These are phyloP conservation scores for Vollenhovia emeryi DNA, from an alignment of 1,140 invertebrate genomes.

Conservation along the genomic window DNA sequence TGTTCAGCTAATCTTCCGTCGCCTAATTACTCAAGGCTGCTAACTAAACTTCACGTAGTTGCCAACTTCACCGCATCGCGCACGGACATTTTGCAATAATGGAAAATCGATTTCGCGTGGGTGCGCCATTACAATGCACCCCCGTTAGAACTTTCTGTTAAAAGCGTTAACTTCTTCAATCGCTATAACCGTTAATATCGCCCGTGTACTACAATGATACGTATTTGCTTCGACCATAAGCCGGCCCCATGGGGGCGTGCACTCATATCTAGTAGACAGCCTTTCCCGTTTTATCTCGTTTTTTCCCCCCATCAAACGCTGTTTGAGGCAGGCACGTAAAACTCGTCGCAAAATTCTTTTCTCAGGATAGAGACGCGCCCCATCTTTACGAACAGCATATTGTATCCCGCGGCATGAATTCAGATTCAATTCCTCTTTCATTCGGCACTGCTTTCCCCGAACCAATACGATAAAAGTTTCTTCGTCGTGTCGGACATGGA, in stretches of 20 bases:
- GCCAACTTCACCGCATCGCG: not conserved
- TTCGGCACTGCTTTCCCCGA: constrained; percentile 42
- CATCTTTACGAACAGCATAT: constrained; percentile 55
- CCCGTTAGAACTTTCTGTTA: not conserved
- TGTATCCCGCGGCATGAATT: constrained; percentile 57
- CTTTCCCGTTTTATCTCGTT: constrained; percentile 24
- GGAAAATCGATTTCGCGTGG: constrained; percentile 23
- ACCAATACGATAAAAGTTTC: constrained; percentile 54
- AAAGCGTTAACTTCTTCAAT: constrained; percentile 2
- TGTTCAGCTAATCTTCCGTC: not conserved
- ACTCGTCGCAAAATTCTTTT: constrained; percentile 42
- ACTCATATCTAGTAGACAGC: not conserved
- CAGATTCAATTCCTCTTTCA: constrained; percentile 59
- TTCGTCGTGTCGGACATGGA: constrained; percentile 37
- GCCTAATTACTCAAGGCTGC: not conserved
- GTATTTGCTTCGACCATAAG: constrained; percentile 9
- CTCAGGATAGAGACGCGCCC: not conserved
- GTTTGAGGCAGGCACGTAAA: constrained; percentile 44
- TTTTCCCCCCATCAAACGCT: constrained; percentile 37
- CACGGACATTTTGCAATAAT: constrained; percentile 15
- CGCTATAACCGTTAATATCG: not conserved
- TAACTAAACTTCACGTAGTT: not conserved
- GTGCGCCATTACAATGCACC: not conserved
- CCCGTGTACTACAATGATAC: not conserved
- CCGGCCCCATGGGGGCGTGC: not conserved